Evolutionary conservation across 2,888 invertebrate species (phyloP).

Genomic region (Synanthedon andrenaeformis): DNA sequence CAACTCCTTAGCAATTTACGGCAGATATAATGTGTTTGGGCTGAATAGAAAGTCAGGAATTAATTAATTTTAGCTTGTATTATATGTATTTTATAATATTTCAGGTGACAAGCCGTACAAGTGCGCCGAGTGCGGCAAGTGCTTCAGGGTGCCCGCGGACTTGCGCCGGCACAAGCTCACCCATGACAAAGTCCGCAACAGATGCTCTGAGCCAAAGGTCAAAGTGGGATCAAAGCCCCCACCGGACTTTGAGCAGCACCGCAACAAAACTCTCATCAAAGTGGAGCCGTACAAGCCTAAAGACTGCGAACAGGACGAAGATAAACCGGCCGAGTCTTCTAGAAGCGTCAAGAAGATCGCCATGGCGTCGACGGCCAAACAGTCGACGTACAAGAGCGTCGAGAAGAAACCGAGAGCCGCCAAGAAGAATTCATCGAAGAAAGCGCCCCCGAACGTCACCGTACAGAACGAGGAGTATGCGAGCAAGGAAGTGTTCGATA

Average conservation of each 20-base stretch:
- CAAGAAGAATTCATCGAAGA: constrained; percentile 20
- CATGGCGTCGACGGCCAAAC: constrained; percentile 9
- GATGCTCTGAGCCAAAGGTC: constrained; percentile 19
- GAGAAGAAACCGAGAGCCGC: constrained; percentile 5
- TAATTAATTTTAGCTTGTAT: too few species aligned
- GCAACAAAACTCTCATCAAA: constrained; percentile 10
- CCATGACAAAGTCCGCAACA: constrained; percentile 63
- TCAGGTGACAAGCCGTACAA: constrained; percentile 82
- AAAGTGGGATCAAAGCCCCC: constrained; percentile 9
- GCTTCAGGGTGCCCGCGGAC: constrained; percentile 86
- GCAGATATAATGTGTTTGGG: too few species aligned
- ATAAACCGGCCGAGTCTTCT: background rate
- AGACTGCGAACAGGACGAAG: background rate
- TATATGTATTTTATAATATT: too few species aligned
- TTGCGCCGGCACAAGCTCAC: constrained; percentile 83
- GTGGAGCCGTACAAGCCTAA: constrained; percentile 4
- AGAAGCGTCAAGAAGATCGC: constrained; percentile 9
- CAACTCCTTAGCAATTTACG: too few species aligned
- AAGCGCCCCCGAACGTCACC: constrained; percentile 44
- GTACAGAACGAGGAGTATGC: constrained; percentile 25
- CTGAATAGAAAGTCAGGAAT: too few species aligned
- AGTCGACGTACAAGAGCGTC: constrained; percentile 1
- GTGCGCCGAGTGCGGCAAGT: constrained; percentile 81
- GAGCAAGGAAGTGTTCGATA: constrained; percentile 28
- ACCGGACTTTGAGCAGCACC: constrained; percentile 3